Percentiles rank a stretch among this genome's conserved stretches.
Conservation (phyloP, 2,888 invertebrate species). For the Biston betularia region DNA sequence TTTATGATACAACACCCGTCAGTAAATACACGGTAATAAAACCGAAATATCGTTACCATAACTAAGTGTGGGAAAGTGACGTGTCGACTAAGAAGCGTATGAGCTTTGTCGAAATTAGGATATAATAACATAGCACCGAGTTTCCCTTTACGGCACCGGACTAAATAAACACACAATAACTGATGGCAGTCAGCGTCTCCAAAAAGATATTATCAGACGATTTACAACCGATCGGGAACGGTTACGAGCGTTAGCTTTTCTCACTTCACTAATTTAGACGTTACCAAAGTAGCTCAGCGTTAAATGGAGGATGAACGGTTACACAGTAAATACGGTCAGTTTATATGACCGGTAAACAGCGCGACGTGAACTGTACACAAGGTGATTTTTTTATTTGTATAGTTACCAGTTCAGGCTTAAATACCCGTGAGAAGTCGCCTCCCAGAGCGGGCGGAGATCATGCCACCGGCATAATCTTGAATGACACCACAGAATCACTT, state of each 20-base stretch:
- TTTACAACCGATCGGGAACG: conserved; percentile 78
- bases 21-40: conserved; percentile 62
- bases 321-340: conserved; percentile 80
- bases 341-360: conserved; percentile 81
- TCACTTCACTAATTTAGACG: conserved; percentile 85
- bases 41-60: conserved; percentile 62
- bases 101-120: conserved; percentile 69
- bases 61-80: conserved; percentile 67
- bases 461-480: conserved; percentile 74
- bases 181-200: conserved; percentile 70
- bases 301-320: conserved; percentile 81
- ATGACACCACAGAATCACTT: conserved; percentile 64
- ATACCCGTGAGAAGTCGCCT: conserved; percentile 83
- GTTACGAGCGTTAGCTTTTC: conserved; percentile 83
- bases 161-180: conserved; percentile 77
- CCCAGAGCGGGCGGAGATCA: conserved; percentile 54
- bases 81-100: conserved; percentile 66
- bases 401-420: conserved; percentile 76
- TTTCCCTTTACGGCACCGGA: conserved; percentile 70
- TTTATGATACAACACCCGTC: conserved; percentile 48
- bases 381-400: conserved; percentile 79
- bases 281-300: conserved; percentile 82
- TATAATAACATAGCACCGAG: conserved; percentile 68
- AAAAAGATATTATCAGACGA: conserved; percentile 80
- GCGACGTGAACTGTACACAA: conserved; percentile 85